Evolutionary conservation across 2,113 vertebrate species (phyloP), one percentile per base, ranked within the genome.

Genomic region (Zosterops japonicus): DNA sequence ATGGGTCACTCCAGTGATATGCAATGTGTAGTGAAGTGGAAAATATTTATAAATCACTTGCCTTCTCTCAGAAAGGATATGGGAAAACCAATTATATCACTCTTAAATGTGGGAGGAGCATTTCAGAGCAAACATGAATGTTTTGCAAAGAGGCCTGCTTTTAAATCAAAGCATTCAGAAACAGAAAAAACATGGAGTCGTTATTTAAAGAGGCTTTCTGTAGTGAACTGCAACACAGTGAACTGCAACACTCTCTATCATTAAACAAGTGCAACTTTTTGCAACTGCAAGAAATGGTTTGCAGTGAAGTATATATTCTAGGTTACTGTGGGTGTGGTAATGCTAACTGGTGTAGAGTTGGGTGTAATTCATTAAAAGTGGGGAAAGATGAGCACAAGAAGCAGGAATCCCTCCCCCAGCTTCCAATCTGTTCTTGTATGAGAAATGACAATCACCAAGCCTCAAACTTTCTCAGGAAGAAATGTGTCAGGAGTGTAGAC

Each of bases 11-110:
- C 64, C 81, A 19, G 24, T 67, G 83, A 94, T 91, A 86, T 90
- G n/a, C 75, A 83, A 60, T 64, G 19, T 76, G 57, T 79, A 93
- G 42, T 89, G 83, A 80, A 84, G 64, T 70, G 70, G 76, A 90
- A 94, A 94, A 83, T 91, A 91, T 80, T 91, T 94, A 82, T 72
- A 95, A 78, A 90, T 88, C 57, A 65, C 65, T 92, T 77, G 44
- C 44, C 28, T 89, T 89, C 46, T 94, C 70, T 93, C 52, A 47
- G 80, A 74, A 90, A 87, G 39, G n/a, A 83, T 77, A 47, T 41
- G 79, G 49, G 13, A 75, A 81, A 81, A 87, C 91, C 33, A 94
- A 46, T 89, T 71, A 56, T 80, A 93, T 80, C 75, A 77, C 28
- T 92, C 13, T 78, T 93, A 79, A 94, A 89, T 55, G 28, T 90